Evolutionary conservation across 2,888 invertebrate species (phyloP).

Genomic region (Coelopa pilipes): DNA sequence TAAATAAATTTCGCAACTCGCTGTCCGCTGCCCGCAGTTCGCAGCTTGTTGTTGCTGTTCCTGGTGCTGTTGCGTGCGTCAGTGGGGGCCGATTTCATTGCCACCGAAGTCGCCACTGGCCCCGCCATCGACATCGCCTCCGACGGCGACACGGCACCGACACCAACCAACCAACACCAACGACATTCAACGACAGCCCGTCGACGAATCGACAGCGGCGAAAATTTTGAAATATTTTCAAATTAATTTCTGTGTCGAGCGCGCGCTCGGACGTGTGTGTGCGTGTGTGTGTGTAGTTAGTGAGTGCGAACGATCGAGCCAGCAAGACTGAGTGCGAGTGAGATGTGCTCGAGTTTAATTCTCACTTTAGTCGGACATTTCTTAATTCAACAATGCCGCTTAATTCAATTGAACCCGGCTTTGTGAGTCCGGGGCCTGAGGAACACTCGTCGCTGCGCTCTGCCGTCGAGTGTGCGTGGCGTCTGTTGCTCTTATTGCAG

Average conservation of each 20-base stretch:
- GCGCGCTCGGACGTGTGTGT: background rate
- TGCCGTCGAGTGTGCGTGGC: too few species aligned
- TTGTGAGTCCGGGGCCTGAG: too few species aligned
- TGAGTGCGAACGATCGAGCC: slow-evolving; percentile 25
- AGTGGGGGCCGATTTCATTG: slow-evolving; percentile 33
- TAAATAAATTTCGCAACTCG: slow-evolving; percentile 3
- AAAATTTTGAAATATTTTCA: slow-evolving; percentile 9
- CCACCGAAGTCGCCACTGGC: slow-evolving; percentile 7
- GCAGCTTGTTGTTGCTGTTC: slow-evolving; percentile 25
- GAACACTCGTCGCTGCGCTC: too few species aligned
- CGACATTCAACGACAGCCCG: background rate
- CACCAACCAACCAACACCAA: background rate
- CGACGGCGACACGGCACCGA: slow-evolving; percentile 8
- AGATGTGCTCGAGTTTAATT: slow-evolving; percentile 40
- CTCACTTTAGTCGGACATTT: slow-evolving; percentile 35
- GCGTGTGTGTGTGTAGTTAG: slow-evolving; percentile 23
- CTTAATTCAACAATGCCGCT: background rate
- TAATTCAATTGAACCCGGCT: too few species aligned
- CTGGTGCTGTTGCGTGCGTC: slow-evolving; percentile 24
- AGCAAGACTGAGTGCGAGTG: slow-evolving; percentile 19
- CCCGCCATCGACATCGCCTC: background rate
- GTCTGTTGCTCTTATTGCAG: too few species aligned
- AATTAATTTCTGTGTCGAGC: background rate
- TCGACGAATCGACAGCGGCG: background rate
- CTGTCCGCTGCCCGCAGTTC: background rate